Conservation (phyloP, 2,113 vertebrate species). For the Esox niger region DNA sequence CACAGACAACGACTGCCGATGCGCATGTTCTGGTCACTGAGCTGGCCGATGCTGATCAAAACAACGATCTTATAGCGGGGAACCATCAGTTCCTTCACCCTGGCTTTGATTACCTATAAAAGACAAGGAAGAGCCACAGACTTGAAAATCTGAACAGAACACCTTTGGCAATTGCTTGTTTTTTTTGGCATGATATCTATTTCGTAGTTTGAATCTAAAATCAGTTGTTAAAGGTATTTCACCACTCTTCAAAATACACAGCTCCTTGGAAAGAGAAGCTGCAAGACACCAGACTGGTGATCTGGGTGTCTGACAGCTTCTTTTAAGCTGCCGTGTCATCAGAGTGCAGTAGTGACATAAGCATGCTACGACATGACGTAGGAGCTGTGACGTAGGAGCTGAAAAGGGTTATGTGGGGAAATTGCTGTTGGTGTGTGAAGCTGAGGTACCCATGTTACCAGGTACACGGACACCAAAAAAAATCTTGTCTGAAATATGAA, state of each 20-base stretch:
- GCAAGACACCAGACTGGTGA: not conserved
- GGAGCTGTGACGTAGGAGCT: too few relatives aligned
- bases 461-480: not conserved
- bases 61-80: conserved; percentile 86
- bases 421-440: not conserved
- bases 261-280: not conserved
- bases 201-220: too few relatives aligned
- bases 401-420: too few relatives aligned
- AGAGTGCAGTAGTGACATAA: not conserved
- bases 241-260: not conserved
- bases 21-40: conserved; percentile 75
- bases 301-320: not conserved
- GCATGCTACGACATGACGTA: not conserved
- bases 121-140: not conserved
- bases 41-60: conserved; percentile 81
- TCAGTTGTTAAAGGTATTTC: too few relatives aligned
- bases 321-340: not conserved
- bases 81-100: conserved; percentile 80
- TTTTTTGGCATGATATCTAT: too few relatives aligned
- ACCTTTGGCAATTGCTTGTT: too few relatives aligned
- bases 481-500: not conserved
- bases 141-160: too few relatives aligned
- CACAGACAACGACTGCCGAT: conserved; percentile 87
- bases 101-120: conserved; percentile 78
- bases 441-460: not conserved